Base-by-base conservation (phyloP, 2,113 vertebrate species). In the Nesoenas mayeri region DNA sequence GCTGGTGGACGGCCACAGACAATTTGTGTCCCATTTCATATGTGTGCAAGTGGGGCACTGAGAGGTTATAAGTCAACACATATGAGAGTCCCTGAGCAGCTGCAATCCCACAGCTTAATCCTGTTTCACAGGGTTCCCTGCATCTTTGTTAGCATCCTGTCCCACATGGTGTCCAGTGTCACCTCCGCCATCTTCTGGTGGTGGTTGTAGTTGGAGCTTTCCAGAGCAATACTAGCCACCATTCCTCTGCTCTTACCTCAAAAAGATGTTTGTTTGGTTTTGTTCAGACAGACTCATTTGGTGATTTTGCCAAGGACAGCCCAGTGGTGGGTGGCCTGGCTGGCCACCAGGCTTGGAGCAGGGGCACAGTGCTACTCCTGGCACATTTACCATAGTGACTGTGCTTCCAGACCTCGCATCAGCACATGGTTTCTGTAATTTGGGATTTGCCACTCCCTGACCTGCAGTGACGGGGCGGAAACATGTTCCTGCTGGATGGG, bases 281-380 rank as follows among this genome's bases (percentile, higher is more conserved):
- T 13, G 8, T 67, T 54, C 42, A 44, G n/a, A 40, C 18, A 0
- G 0, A 11, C 32, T 79, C 3, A 2, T 40, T 24, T 56, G 28
- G 14, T 79, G 61, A 16, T 40, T 85, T 88, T 88, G 31, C 31
- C 29, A 24, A 24, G n/a, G 17, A 10, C 11, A 15, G 22, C 26
- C 18, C 53, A 14, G 51, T 3, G 2, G 31, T 4, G 4, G 16
- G 31, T 65, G 54, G 21, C 34, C 53, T 58, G 53, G 29, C 10
- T 40, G 25, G 28, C 34, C 40, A 5, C 32, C 3, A 22, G 73
- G 21, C 16, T 9, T 42, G 62, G 9, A 61, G 34, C 6, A 28
- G 29, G 0, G 20, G 38, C 19, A 28, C 32, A 24, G 12, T 28
- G 51, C 77, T 40, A 2, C 28, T 20, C 9, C 25, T 86, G 57